Evolutionary conservation across 92 coral and sea anemone genomes (phyloP).

Genomic region (Nematostella vectensis): DNA sequence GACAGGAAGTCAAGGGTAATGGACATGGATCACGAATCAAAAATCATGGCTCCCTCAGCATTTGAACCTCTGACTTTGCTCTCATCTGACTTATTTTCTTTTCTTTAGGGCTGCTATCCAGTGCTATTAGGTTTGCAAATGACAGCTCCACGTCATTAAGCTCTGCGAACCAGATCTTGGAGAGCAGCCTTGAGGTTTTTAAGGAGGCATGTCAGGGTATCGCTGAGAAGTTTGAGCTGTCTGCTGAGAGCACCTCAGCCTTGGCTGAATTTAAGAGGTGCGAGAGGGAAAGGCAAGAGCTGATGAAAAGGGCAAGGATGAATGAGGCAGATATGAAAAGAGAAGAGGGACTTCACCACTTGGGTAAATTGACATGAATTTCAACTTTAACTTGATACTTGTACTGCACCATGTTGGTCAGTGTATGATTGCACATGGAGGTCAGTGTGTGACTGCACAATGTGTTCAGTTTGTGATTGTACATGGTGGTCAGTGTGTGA

Average conservation of each 20-base stretch:
- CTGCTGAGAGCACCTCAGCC: conserved; percentile 41
- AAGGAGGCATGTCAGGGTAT: conserved; percentile 58
- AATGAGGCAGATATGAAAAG: conserved; percentile 54
- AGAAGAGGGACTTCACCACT: conserved; percentile 39
- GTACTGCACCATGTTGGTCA: background rate
- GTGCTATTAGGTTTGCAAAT: conserved; percentile 56
- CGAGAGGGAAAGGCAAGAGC: conserved; percentile 70
- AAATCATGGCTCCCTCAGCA: no score
- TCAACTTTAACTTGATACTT: background rate
- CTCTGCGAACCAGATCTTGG: conserved; percentile 61
- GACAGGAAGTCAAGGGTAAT: conserved; percentile 53
- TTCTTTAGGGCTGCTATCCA: conserved; percentile 33
- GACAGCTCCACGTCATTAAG: conserved; percentile 56
- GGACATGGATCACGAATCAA: no score
- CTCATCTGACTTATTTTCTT: no score
- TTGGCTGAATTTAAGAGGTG: conserved; percentile 63
- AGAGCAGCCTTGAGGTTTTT: conserved; percentile 37
- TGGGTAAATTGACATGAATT: conserved; percentile 31
- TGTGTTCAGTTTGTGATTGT: no score
- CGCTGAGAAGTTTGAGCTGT: conserved; percentile 72
- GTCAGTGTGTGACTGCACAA: background rate
- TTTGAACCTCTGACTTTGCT: no score
- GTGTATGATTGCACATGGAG: no score
- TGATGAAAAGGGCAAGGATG: conserved; percentile 51
- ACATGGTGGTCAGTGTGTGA: no score